Evolutionary conservation across 2,888 invertebrate genomes (phyloP).

Genomic region (Mimumesa dahlbomi): DNA sequence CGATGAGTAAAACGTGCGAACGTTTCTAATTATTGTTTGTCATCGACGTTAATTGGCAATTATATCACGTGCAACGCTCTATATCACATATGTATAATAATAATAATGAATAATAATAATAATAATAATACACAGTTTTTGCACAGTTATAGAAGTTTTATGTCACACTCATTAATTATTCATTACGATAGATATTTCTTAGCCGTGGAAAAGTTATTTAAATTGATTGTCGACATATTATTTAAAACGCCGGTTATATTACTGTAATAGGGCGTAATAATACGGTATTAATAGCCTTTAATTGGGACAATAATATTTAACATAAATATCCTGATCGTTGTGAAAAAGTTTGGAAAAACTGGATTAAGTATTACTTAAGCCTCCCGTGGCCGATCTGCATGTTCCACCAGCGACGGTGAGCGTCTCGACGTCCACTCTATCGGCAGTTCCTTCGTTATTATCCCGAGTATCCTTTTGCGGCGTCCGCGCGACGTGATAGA

Average conservation of each 20-base stretch:
- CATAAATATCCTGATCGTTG: no score
- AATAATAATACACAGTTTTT: no score
- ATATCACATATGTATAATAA: no score
- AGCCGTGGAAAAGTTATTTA: neutral
- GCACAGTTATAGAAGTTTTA: no score
- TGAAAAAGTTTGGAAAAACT: neutral
- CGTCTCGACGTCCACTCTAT: neutral
- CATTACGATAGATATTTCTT: neutral
- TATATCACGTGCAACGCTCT: no score
- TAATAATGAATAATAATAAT: no score
- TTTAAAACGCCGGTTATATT: neutral
- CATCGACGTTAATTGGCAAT: no score
- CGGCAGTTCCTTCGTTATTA: conserved; percentile 49
- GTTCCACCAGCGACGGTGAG: neutral
- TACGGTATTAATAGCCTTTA: conserved; percentile 23
- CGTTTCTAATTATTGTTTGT: no score
- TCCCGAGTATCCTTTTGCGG: conserved; percentile 28
- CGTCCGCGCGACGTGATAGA: conserved; percentile 22
- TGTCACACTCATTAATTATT: neutral
- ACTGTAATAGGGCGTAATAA: conserved; percentile 11
- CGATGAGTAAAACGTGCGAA: no score
- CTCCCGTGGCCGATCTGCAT: neutral
- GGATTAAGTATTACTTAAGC: neutral
- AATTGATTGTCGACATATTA: neutral
- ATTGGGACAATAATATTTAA: conserved; percentile 20